Evolutionary conservation across 1,140 invertebrate species (phyloP).

Genomic region (Diploscapter pachys): DNA sequence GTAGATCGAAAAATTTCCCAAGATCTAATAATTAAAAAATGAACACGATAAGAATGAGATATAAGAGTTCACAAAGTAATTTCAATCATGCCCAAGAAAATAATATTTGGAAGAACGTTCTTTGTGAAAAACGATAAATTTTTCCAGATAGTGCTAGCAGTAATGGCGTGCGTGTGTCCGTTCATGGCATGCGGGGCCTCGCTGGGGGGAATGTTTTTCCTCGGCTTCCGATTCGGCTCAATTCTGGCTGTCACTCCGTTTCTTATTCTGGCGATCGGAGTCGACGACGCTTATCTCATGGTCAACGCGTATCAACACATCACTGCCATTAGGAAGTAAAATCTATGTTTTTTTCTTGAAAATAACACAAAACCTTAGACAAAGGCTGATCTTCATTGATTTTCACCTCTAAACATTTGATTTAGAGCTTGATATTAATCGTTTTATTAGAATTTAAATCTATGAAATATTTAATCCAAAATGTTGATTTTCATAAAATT

Average conservation of each 20-base stretch:
- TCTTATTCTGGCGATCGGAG: conserved; percentile 55
- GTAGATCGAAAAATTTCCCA: neutral
- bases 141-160: conserved; percentile 38
- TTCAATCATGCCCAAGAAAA: neutral
- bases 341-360: neutral
- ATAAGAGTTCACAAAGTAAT: no score
- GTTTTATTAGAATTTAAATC: neutral
- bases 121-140: neutral
- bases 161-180: conserved; percentile 51
- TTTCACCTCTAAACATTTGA: no score
- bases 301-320: conserved; percentile 46
- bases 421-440: neutral
- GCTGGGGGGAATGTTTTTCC: conserved; percentile 51
- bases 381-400: no score
- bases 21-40: neutral
- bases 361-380: no score
- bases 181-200: conserved; percentile 57
- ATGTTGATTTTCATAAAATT: no score
- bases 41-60: no score
- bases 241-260: conserved; percentile 49
- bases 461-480: no score
- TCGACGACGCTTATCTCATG: conserved; percentile 57
- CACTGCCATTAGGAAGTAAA: conserved; percentile 18
- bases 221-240: conserved; percentile 47
- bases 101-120: neutral